Percentiles rank a stretch among this genome's conserved stretches.
Conservation (phyloP, 2,888 invertebrate genomes). For the Troides aeacus region DNA sequence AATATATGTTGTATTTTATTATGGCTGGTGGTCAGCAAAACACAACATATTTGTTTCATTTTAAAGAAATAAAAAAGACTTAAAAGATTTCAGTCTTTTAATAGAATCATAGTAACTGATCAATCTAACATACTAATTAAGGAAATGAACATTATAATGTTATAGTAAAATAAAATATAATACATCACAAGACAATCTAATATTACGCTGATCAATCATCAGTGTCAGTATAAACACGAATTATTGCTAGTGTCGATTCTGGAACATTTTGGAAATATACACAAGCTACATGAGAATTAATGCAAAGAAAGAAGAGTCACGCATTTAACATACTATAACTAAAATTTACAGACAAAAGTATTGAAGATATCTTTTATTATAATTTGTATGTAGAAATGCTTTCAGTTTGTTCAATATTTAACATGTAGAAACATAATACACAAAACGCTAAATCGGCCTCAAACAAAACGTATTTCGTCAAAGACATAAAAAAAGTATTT, state of each 20-base stretch:
- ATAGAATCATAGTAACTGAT: slow-evolving; percentile 70
- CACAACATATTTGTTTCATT: neutral
- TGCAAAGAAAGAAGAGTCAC: neutral
- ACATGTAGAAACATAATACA: neutral
- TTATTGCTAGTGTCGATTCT: slow-evolving; percentile 21
- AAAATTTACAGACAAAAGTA: neutral
- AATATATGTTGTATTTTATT: too few relatives aligned
- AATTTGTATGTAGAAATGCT: neutral
- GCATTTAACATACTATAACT: neutral
- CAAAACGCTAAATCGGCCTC: neutral
- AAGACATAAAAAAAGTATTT: neutral
- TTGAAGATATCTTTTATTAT: neutral
- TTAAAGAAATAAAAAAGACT: slow-evolving; percentile 33
- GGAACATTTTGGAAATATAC: slow-evolving; percentile 15
- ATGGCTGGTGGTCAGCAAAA: neutral
- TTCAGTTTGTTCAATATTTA: neutral
- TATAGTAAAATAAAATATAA: slow-evolving; percentile 32
- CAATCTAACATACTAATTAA: slow-evolving; percentile 58
- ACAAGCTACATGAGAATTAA: neutral
- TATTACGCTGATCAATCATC: slow-evolving; percentile 26
- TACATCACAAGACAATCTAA: slow-evolving; percentile 36
- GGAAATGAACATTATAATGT: slow-evolving; percentile 42
- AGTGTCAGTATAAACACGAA: slow-evolving; percentile 11
- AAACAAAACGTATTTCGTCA: neutral
- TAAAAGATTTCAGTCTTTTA: slow-evolving; percentile 75